A percentile compares a stretch with the other conserved stretches of the same genome.
Conservation (phyloP, 2,888 invertebrate species). For the Dascillus cervinus region DNA sequence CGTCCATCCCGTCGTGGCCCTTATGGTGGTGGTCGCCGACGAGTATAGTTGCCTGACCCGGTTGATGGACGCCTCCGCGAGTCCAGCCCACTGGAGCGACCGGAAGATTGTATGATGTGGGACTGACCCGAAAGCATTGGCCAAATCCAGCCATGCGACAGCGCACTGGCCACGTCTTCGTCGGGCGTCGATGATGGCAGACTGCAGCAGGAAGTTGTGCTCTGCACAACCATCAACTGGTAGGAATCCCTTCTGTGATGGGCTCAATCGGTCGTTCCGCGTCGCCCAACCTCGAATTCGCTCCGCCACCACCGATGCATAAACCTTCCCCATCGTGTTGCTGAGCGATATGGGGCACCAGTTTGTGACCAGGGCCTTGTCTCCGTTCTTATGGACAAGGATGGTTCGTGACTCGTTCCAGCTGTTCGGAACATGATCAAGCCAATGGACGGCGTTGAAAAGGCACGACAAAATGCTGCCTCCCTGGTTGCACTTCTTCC, state of each 20-base stretch:
- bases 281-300: neutral
- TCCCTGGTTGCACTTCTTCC: neutral
- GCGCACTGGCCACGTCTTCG: too few relatives aligned
- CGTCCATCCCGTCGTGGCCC: neutral
- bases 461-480: neutral
- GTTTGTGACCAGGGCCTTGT: neutral
- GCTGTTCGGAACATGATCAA: neutral
- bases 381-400: neutral
- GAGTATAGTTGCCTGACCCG: neutral
- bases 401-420: neutral
- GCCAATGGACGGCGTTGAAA: neutral
- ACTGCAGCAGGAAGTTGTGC: conserved; percentile 29
- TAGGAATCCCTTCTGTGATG: conserved; percentile 31
- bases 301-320: neutral
- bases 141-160: conserved; percentile 30
- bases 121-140: conserved; percentile 33
- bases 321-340: too few relatives aligned
- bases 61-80: too few relatives aligned
- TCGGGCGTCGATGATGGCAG: conserved; percentile 20
- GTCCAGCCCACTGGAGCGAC: neutral
- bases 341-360: neutral
- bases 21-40: neutral
- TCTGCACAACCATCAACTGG: conserved; percentile 27
- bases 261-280: neutral
- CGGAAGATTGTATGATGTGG: conserved; percentile 18